Base-by-base conservation (phyloP, 1,140 invertebrate genomes). In the Drosophila rufa region DNA sequence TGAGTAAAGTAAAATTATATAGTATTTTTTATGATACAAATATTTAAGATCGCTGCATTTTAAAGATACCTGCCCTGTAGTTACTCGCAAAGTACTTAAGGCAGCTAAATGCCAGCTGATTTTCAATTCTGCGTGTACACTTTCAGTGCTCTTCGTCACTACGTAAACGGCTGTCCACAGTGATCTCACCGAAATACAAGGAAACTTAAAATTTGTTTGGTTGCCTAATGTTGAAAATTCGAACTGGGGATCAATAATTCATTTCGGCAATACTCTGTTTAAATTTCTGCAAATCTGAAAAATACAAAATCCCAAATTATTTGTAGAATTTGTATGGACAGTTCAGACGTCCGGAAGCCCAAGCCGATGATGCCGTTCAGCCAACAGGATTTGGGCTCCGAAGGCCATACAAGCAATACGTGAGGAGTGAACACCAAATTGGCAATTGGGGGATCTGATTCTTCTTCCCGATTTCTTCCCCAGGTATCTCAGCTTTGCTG, bases 321-420 rank as follows among this genome's bases (percentile, higher is more conserved):
- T 62, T 38, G 40, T 25, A 25, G 22, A 25, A 25, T 25, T 25
- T 25, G 22, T 25, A 25, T 25, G 3, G 22, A 25, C 22, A 25
- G 25, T 46, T 7, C 6, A 61, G 56, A 33, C 38, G 22, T 5
- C 38, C 15, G 22, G 42, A 46, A 50, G 19, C 19, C 15, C 9
- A n/a, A 6, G 33, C 15, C 15, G 17, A 70, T 43, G 17, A 70
- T 70, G 64, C 8, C 64, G 15, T 14, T 45, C 11, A 69, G 59
- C 22, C 45, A 36, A 47, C 27, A 38, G 1, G 48, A 55, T 12
- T 17, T 33, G 19, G 14, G 4, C 42, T 48, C 30, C 25, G 64
- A 42, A 9, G 81, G 71, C 30, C 25, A 53, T 2, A 48, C 51
- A 17, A 59, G 38, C 50, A 22, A 38, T n/a, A 86, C 75, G 82